Percentiles rank a stretch among this genome's conserved stretches.
These are phyloP conservation scores for Asteroscopus sphinx DNA, from an alignment of 2,888 invertebrate species.

Conservation along the genomic window DNA sequence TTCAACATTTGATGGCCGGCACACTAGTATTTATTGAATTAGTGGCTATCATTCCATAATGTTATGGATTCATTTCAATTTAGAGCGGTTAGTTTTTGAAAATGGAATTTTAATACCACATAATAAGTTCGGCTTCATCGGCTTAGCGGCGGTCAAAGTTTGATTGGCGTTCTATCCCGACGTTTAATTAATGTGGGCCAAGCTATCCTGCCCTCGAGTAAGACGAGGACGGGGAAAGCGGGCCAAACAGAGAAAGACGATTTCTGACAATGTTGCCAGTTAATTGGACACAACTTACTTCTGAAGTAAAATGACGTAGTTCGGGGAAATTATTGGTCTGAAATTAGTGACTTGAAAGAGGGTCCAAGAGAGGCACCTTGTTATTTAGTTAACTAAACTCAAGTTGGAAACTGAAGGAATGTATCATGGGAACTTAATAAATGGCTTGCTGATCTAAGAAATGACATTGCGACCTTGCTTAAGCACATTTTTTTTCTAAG, in stretches of 20 bases:
- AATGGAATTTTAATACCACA: conserved; percentile 88
- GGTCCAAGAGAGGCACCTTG: conserved; percentile 65
- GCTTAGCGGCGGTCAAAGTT: conserved; percentile 88
- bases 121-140: conserved; percentile 87
- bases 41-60: conserved; percentile 69
- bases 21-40: conserved; percentile 68
- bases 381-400: conserved; percentile 64
- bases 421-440: conserved; percentile 52
- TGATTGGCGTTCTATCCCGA: conserved; percentile 87
- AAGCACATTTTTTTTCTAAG: not conserved
- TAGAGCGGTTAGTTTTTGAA: conserved; percentile 74
- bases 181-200: conserved; percentile 86
- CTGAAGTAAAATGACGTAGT: conserved; percentile 74
- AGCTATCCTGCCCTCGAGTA: conserved; percentile 75
- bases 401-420: conserved; percentile 61
- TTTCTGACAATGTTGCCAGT: conserved; percentile 82
- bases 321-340: conserved; percentile 74
- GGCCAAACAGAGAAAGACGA: conserved; percentile 69
- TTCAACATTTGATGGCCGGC: conserved; percentile 47
- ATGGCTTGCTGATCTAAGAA: conserved; percentile 37
- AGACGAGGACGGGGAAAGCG: conserved; percentile 67
- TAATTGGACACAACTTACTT: conserved; percentile 80
- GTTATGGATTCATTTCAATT: conserved; percentile 80
- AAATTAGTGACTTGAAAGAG: conserved; percentile 70
- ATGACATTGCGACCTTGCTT: conserved; percentile 1